Base-by-base conservation (phyloP, 2,113 vertebrate species). In the Mobula hypostoma region DNA sequence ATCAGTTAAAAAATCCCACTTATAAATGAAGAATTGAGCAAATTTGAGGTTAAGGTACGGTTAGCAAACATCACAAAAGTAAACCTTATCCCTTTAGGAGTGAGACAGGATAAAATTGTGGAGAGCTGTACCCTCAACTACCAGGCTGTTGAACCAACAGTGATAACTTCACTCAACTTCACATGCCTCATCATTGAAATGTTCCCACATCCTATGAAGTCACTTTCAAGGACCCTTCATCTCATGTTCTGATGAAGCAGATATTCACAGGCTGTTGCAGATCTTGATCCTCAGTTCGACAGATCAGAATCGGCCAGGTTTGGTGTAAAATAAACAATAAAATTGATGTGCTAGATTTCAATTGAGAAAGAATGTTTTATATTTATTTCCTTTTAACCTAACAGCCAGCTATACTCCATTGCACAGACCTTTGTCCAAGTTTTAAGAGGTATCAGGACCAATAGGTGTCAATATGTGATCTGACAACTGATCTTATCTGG, bases 211-310 rank as follows among this genome's bases (percentile, higher is more conserved):
- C 48, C 48, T 48, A 48, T 48, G 48, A 48, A 48, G 48, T 48
- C 48, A 48, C 3, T 2, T 48, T 48, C 48, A 48, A 48, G 48
- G 1, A 48, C 48, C 3, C 48, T 48, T 48, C 48, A 48, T 48
- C 48, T 48, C 48, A 48, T 48, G 48, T 48, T 48, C 48, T 48
- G 68, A 93, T 74, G 68, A 93, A 56, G 91, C 72, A 40, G 91
- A 29, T 93, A 36, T 24, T 7, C 90, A 92, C 15, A 66, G 68
- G 90, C 66, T 24, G 68, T 92, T 92, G 68, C 36, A 92, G 70
- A 72, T 92, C 90, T 76, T 93, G 48, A 93, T 74, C 17, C 24
- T 74, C 32, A 93, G 90, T 48, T 74, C 27, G 68, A 93, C 19
- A 70, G 68, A 48, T 76, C 66, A 36, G 70, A 74, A 76, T 93